Base-by-base conservation (phyloP, 1,140 invertebrate species). In the Hetaerina americana region DNA sequence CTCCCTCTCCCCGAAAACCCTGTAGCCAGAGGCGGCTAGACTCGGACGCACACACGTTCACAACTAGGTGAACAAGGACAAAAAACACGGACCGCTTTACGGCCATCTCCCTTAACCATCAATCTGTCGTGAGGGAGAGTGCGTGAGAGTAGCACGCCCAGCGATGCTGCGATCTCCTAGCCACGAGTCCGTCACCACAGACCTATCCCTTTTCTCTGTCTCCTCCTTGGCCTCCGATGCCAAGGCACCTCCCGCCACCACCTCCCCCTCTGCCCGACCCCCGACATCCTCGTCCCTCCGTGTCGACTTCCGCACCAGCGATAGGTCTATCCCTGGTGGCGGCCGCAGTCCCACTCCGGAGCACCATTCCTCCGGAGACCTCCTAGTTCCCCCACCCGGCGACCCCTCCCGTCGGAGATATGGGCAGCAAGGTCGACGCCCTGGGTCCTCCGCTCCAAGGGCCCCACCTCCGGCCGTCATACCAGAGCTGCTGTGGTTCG, bases 111-210 rank as follows among this genome's bases (percentile, higher is more conserved):
- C n/a, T n/a, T n/a, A n/a, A n/a, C n/a, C 40, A 57, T 57, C 40
- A n/a, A 57, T 6, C 31, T 6, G 18, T 40, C 31, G 31, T 8
- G 1, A 57, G 40, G 2, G 15, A 57, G 40, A 3, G 2, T 18
- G 22, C 22, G 40, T 10, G 10, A 57, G 10, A 3, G n/a, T n/a
- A n/a, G n/a, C n/a, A n/a, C n/a, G n/a, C n/a, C n/a, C n/a, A n/a
- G n/a, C 49, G 26, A 89, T 92, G 80, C 82, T 91, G 24, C 84
- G 90, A 25, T 92, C 90, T 5, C 91, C 92, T 1, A 92, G 90
- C 31, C 91, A 91, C 78, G 92, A 93, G 80, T 90, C 89, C 22
- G 89, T 93, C 74, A 91, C 90, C 5, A 93, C 91, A 1, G 91
- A 93, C 78, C 79, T 93, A 28, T 92, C 90, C 0, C 80, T 92